Base-by-base conservation (phyloP, 2,888 invertebrate species). In the Phortica okadai region DNA sequence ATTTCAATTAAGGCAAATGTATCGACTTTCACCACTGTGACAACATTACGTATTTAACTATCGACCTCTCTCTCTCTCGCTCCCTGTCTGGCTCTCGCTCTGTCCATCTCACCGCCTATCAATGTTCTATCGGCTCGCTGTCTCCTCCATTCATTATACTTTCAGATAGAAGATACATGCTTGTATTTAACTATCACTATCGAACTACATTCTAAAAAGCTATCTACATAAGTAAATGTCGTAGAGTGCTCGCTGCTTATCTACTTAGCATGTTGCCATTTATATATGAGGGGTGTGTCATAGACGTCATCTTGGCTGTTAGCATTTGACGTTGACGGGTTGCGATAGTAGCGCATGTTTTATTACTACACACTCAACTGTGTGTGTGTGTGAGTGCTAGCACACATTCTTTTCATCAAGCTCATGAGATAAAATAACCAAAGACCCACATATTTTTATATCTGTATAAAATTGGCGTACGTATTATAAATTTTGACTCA, bases 1-100 rank as follows among this genome's bases (percentile, higher is more conserved):
- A 25, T 72, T 72, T 72, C 70, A 56, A 72, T 72, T 72, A 72
- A 54, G 70, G n/a, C 56, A 54, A 54, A 56, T 33, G 6, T 33
- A 62, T 62, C 25, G 25, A 62, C 62, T 62, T 62, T 62, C 62
- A 11, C 62, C 62, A 7, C n/a, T 62, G 7, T 14, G 50, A 50
- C 50, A 50, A 50, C 50, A 50, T 33, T 33, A 33, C 33, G 4
- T 33, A 50, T 14, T 50, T 8, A 11, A 50, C 50, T 11, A 50
- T 14, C 2, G 1, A 6, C 6, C 50, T 50, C 14, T 8, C 50
- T 0, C 14, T 8, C 45, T 10, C 45, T 45, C 45, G 6, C 45
- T 45, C 6, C 45, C 45, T 45, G 6, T 10, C 45, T 45, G 10
- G 8, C 14, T 50, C 50, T 14, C 2, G 2, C 14, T 50, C 50